Evolutionary conservation across 1,140 invertebrate genomes (phyloP), one percentile per base, ranked within the genome.

Genomic region (Sycophila sp.): DNA sequence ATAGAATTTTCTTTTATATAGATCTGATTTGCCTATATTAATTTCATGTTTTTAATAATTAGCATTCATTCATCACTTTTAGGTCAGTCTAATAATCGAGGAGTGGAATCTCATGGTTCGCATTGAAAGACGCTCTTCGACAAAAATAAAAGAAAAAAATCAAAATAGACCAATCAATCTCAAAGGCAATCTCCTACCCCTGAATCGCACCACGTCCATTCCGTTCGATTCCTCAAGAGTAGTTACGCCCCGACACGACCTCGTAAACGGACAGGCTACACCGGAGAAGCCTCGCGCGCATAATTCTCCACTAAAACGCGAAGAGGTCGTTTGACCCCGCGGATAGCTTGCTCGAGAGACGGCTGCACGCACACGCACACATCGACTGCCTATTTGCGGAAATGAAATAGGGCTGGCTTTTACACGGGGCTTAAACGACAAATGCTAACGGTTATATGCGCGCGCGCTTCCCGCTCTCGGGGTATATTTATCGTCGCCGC

Each of bases 241-340:
- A 69, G 69, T 67, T 66, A 63, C 66, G 38, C 22, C n/a, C 71
- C 58, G 69, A 45, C 76, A 51, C 73, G 22, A 64, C 73, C 78
- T 83, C 83, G 80, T 83, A 84, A 84, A 83, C 79, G 81, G 78
- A 83, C 80, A 79, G 75, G 76, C 79, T 34, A 17, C 6, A 19
- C n/a, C 24, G 10, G 22, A 51, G 79, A 74, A 80, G 56, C 51
- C 55, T 36, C 40, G 75, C 77, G 80, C 81, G 79, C 76, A 82
- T 83, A 82, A 84, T 85, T 83, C 77, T 76, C 78, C 75, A 79
- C 80, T 83, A 82, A 84, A 84, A 81, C 78, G 80, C 77, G 69
- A 83, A 80, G 79, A 78, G 80, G 77, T 83, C 80, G 80, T 84
- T 79, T 77, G 74, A 76, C 66, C 66, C 49, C 72, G 73, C 58